These are phyloP conservation scores for Therioaphis trifolii DNA, from an alignment of 2,888 invertebrate species.

Conservation along the genomic window DNA sequence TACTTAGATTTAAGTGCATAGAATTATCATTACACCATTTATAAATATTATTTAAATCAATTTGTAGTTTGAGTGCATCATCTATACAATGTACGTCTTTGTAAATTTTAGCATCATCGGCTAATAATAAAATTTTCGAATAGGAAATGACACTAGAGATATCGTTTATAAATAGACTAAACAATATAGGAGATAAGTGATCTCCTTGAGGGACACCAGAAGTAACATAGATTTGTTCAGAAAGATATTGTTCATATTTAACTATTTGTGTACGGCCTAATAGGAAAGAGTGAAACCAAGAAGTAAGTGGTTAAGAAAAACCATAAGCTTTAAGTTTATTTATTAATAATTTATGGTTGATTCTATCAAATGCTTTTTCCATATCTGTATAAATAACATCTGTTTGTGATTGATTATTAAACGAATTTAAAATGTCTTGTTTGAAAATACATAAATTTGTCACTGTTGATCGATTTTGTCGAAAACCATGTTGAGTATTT, in stretches of 20 bases:
- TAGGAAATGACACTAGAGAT: background rate
- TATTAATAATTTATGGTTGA: conserved; percentile 14
- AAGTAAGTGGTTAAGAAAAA: background rate
- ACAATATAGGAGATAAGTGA: conserved; percentile 5
- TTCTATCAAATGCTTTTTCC: conserved; percentile 18
- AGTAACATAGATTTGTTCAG: background rate
- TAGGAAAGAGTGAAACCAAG: background rate
- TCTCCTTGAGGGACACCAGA: background rate
- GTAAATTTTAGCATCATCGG: background rate
- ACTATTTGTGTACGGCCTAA: background rate
- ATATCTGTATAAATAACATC: conserved; percentile 10
- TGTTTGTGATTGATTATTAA: background rate
- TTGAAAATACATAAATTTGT: background rate
- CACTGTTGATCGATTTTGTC: background rate
- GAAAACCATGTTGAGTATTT: too few relatives aligned
- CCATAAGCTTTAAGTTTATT: conserved; percentile 5
- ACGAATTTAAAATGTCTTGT: background rate
- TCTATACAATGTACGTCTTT: too few relatives aligned
- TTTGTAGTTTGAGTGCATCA: background rate
- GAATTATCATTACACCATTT: background rate
- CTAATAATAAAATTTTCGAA: background rate
- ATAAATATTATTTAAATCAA: background rate
- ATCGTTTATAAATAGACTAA: background rate
- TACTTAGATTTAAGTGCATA: background rate
- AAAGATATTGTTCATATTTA: background rate